Evolutionary conservation across 2,888 invertebrate genomes (phyloP).

Genomic region (Notocelia uddmanniana): DNA sequence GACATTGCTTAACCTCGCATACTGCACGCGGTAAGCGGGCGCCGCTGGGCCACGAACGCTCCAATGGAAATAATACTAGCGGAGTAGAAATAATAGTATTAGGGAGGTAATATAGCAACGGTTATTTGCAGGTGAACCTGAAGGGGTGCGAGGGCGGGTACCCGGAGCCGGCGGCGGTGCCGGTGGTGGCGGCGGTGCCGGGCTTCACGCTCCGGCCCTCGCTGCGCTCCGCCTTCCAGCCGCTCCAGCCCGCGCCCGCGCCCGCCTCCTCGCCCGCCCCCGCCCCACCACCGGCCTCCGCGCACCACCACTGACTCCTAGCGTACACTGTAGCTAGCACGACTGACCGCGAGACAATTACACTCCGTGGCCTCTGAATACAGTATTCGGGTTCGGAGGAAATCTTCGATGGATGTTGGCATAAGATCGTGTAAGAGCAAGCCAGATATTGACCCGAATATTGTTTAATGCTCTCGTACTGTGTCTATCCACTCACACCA

Average conservation of each 20-base stretch:
- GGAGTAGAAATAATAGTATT: no score
- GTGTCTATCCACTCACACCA: neutral
- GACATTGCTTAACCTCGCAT: no score
- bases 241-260: slow-evolving; percentile 80
- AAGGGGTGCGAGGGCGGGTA: slow-evolving; percentile 83
- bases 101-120: neutral
- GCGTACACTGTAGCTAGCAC: neutral
- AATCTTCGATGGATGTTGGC: no score
- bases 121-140: slow-evolving; percentile 83
- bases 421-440: no score
- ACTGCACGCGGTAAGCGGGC: no score
- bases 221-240: slow-evolving; percentile 92
- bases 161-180: slow-evolving; percentile 69
- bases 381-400: no score
- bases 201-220: slow-evolving; percentile 92
- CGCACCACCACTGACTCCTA: slow-evolving; percentile 13
- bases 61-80: no score
- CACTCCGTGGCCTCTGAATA: no score
- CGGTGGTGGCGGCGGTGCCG: slow-evolving; percentile 84
- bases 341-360: neutral
- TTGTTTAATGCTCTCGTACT: no score
- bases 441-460: no score
- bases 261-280: slow-evolving; percentile 48
- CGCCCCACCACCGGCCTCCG: slow-evolving; percentile 45
- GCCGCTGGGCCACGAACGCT: no score